These are phyloP conservation scores for Agrochola lota DNA, from an alignment of 2,888 invertebrate genomes.

Conservation along the genomic window DNA sequence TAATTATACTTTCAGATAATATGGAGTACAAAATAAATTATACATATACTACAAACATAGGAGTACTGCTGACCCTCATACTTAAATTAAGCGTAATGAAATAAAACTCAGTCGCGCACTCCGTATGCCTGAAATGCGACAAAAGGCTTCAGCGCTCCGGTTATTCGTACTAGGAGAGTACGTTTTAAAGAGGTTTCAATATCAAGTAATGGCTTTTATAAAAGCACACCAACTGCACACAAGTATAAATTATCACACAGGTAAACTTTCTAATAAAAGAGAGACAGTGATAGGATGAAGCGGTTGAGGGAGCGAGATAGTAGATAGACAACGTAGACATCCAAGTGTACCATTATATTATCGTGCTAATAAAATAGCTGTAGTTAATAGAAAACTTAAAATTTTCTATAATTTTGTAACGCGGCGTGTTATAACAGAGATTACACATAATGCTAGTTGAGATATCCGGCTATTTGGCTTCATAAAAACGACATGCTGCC, in stretches of 20 bases:
- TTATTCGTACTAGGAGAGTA: constrained; percentile 25
- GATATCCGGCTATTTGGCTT: no score
- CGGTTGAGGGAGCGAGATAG: neutral
- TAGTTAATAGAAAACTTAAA: neutral
- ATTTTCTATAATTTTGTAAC: no score
- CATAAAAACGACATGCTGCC: no score
- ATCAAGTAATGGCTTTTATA: neutral
- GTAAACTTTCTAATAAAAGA: neutral
- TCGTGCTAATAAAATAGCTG: neutral
- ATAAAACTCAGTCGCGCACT: neutral
- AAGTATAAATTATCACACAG: neutral
- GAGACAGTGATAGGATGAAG: neutral
- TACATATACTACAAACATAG: neutral
- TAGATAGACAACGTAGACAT: neutral
- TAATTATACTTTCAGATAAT: neutral
- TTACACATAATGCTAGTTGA: no score
- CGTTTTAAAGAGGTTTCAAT: neutral
- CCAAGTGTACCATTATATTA: neutral
- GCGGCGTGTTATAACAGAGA: no score
- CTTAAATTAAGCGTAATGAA: neutral
- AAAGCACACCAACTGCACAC: neutral
- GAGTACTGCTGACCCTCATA: neutral
- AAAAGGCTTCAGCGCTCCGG: constrained; percentile 15
- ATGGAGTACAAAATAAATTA: neutral
- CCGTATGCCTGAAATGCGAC: neutral